Evolutionary conservation across 2,888 invertebrate genomes (phyloP), one percentile per base, ranked within the genome.

Genomic region (Tanytarsus gracilentus): DNA sequence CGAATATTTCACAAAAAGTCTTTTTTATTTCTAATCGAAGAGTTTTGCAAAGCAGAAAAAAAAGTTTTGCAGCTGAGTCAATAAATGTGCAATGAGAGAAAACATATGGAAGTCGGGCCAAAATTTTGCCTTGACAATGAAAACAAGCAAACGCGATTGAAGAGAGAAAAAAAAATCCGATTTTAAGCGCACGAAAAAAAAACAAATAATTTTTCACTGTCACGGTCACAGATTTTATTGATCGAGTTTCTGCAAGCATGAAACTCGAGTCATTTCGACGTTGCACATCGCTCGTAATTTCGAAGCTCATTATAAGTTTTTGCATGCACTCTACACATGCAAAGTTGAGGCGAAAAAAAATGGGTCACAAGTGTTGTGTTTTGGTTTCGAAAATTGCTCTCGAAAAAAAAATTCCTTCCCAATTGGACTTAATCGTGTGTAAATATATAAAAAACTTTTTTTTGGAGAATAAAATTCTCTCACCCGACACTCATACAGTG

Each of bases 161-260:
- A n/a, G 18, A 11, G 39, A 39, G 4, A n/a, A 39, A 39, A 44
- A 44, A 21, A 44, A 44, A 9, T 36, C 36, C 44, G 21, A 44
- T 44, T 44, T 40, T 21, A 44, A 21, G 44, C 44, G 44, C 44
- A 44, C 44, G 44, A 40, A 16, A 40, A 14, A 16, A 18, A 18
- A 5, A 8, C 5, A 5, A 5, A 40, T 14, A 40, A 23, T 23
- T n/a, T 53, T 30, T 33, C 53, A 53, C 36, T 53, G 53, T 53
- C 53, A 53, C 39, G 53, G 53, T 23, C 53, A 53, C 53, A 53
- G 21, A 36, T 18, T n/a, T 36, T 53, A 53, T 53, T 53, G 53
- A 53, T 53, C 21, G n/a, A 2, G 21, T 11, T 11, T 23, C 18
- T 9, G 16, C 44, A 18, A 18, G 44, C 44, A 23, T 18, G 44